A percentile compares a stretch with the other conserved stretches of the same genome.
Evolutionary conservation across 2,113 vertebrate species (phyloP).

Genomic region (Coturnix japonica): DNA sequence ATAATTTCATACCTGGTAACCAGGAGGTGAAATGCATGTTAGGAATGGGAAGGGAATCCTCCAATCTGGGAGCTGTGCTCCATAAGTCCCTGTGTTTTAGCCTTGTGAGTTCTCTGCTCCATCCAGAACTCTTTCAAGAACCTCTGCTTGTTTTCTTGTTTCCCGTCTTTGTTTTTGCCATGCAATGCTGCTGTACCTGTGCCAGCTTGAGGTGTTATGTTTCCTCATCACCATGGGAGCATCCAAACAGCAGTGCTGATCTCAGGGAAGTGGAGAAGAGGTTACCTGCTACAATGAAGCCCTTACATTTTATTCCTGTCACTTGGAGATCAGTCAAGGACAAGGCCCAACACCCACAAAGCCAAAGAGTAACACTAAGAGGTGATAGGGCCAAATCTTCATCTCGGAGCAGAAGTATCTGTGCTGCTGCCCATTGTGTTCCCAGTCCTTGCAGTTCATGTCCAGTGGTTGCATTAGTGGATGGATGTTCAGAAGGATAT

Average conservation of each 20-base stretch:
- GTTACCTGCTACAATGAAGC: not conserved
- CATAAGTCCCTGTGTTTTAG: not conserved
- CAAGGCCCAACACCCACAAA: not conserved
- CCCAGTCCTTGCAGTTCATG: not conserved
- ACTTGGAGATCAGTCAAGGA: not conserved
- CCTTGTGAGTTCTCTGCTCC: not conserved
- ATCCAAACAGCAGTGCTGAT: not conserved
- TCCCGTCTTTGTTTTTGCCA: not conserved
- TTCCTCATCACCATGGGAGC: not conserved
- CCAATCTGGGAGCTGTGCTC: not conserved
- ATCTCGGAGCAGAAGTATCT: not conserved
- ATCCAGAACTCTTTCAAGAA: not conserved
- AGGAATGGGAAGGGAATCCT: not conserved
- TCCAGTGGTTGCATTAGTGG: accelerated
- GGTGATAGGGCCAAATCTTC: not conserved
- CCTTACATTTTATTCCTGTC: accelerated
- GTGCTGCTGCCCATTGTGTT: not conserved
- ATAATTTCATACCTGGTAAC: not conserved
- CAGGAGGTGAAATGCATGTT: not conserved
- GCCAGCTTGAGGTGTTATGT: not conserved
- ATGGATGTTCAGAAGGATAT: not conserved
- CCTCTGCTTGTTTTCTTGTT: not conserved
- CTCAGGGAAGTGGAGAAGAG: not conserved
- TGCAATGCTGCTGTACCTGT: not conserved
- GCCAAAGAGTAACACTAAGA: not conserved